Evolutionary conservation across 2,113 vertebrate species (phyloP), one percentile per base, ranked within the genome.

Genomic region (Trematocara variabile): DNA sequence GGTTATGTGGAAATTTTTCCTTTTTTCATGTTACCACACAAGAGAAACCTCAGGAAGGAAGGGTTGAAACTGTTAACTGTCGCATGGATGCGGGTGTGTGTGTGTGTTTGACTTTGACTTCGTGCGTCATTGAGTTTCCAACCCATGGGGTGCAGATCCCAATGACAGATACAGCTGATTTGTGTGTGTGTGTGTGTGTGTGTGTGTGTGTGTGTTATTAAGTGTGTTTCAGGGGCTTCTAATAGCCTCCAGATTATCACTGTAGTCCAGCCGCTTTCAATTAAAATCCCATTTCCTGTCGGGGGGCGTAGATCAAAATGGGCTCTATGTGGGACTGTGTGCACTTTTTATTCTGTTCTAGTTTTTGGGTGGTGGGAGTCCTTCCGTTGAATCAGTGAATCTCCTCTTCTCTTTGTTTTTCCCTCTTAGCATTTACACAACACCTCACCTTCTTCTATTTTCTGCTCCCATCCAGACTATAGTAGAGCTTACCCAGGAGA

Each of bases 401-500:
- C n/a, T 7, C 8, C 7, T 87, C 5, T 54, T 11, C 6, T 53
- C 9, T 82, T 80, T 56, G 4, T n/a, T 8, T 79, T 77, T 20
- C 9, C 44, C 44, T 33, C 16, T 48, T 33, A 12, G 8, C 44
- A 37, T n/a, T 14, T 30, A 8, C 1, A 12, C 53, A 77, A 4
- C 12, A 58, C 22, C 22, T 70, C 25, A 56, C 22, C n/a, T n/a
- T 0, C 53, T 12, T 58, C 4, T 60, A 7, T 41, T 34, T 9
- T 18, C 18, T 34, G 6, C 22, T 53, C 34, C 48, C 48, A 18
- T 85, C 50, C 93, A 99, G 99, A 98, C 96, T 48, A 98, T 99
- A 7, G 93, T 99, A 58, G 98, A 99, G 87, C 97, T 99, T 68
- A 98, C 97, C 9, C 98, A 99, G 94, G 99, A 99, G 83, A 95